phyloP scores from a whole-genome alignment of 2,797 vertebrate species.

The Garrulus glandarius region DNA sequence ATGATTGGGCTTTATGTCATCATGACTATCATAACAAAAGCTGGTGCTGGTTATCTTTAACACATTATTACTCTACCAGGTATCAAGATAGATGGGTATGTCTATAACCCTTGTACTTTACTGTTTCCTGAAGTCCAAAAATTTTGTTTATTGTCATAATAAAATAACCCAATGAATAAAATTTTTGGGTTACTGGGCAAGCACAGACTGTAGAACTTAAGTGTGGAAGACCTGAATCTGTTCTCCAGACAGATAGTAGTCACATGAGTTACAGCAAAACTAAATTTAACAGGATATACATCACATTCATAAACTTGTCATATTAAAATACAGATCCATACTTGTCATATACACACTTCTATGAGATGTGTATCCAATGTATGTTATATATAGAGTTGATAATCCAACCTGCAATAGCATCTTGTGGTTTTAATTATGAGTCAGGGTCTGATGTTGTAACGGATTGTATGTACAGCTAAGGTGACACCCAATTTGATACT shows the following conservation, averaged over 20 bases:
- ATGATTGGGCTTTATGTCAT: slow-evolving; percentile 37
- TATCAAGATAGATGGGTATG: not conserved
- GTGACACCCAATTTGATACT: not conserved
- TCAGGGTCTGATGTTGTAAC: not conserved
- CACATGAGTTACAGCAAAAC: not conserved
- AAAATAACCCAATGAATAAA: not conserved
- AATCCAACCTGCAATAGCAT: not conserved
- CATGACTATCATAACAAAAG: slow-evolving; percentile 40
- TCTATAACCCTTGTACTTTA: not conserved
- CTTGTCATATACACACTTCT: not conserved
- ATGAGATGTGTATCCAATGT: not conserved
- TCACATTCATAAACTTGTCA: not conserved
- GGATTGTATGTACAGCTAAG: not conserved
- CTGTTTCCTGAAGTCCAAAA: not conserved
- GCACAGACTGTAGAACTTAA: not conserved
- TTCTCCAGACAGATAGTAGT: not conserved
- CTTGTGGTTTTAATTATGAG: not conserved
- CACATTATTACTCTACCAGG: not conserved
- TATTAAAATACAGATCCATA: not conserved
- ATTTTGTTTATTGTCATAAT: not conserved
- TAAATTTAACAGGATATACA: not conserved
- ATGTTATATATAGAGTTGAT: not conserved
- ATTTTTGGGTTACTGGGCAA: not conserved
- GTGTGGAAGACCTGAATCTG: not conserved
- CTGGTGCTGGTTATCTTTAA: slow-evolving; percentile 27